Evolutionary conservation across 2,797 vertebrate genomes (phyloP).

Genomic region (Muscicapa striata): DNA sequence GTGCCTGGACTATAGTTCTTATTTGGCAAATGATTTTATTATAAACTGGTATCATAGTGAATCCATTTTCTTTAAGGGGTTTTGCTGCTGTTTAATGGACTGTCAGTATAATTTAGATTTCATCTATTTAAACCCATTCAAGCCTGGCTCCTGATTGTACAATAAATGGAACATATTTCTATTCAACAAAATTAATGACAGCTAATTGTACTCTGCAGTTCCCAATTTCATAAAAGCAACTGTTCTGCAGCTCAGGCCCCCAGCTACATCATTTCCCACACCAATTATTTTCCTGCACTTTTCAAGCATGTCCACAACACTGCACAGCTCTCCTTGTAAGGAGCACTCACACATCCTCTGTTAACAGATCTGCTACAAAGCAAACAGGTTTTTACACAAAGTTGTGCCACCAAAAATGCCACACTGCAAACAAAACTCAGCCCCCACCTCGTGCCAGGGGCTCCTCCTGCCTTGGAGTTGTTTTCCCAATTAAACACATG

Average conservation of each 20-base stretch:
- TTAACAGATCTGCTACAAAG: not conserved
- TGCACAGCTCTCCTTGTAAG: not conserved
- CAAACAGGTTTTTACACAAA: not conserved
- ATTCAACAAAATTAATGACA: constrained; percentile 80
- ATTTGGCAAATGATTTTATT: constrained; percentile 77
- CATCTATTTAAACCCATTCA: constrained; percentile 81
- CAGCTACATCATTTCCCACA: constrained; percentile 66
- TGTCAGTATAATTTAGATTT: constrained; percentile 83
- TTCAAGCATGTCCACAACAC: not conserved
- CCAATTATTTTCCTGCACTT: constrained; percentile 63
- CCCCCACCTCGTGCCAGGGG: not conserved
- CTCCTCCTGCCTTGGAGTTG: not conserved
- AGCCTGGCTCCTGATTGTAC: constrained; percentile 79
- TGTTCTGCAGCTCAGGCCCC: constrained; percentile 58
- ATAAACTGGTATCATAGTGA: constrained; percentile 75
- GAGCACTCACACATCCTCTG: not conserved
- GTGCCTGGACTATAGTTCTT: constrained; percentile 35
- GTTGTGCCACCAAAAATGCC: not conserved
- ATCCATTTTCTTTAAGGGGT: constrained; percentile 78
- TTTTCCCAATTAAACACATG: not conserved
- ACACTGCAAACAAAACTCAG: not conserved
- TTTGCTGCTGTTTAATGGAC: constrained; percentile 81
- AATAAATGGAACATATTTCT: constrained; percentile 83
- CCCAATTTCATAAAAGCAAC: constrained; percentile 72
- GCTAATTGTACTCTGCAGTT: constrained; percentile 78